Evolutionary conservation across 2,797 vertebrate species (phyloP).

Genomic region (Myripristis murdjan): DNA sequence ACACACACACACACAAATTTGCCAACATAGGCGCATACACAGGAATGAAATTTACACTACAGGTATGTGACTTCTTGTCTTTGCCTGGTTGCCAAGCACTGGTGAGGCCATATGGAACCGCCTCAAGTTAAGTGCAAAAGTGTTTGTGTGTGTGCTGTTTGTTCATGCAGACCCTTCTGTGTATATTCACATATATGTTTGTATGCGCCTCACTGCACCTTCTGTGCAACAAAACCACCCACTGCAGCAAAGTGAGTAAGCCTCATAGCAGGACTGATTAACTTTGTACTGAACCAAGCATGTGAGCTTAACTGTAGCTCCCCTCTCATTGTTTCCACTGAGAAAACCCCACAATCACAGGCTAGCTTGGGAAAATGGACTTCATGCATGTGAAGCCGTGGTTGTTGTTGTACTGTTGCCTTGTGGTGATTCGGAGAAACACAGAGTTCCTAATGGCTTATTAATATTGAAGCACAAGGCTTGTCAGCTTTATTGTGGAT

Average conservation of each 20-base stretch:
- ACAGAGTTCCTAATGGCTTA: conserved; percentile 57
- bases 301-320: conserved; percentile 52
- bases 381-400: conserved; percentile 63
- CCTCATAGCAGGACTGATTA: conserved; percentile 63
- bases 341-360: conserved; percentile 70
- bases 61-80: conserved; percentile 8
- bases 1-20: background rate
- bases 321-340: conserved; percentile 79
- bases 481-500: conserved; percentile 69
- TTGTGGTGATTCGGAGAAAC: conserved; percentile 66
- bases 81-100: conserved; percentile 19
- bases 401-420: conserved; percentile 70
- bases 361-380: conserved; percentile 69
- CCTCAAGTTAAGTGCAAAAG: background rate
- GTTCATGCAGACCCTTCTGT: conserved; percentile 2
- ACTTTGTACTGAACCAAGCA: conserved; percentile 61
- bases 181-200: conserved; percentile 36
- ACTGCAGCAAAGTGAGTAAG: conserved; percentile 61
- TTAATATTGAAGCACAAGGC: conserved; percentile 69
- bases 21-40: background rate
- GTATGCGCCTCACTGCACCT: conserved; percentile 51
- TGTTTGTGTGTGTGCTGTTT: conserved; percentile 26
- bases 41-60: conserved; percentile 3
- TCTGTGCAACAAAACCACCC: conserved; percentile 58
- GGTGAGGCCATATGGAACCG: background rate